These are phyloP conservation scores for Spermophilus dauricus DNA, from an alignment of 2,113 vertebrate genomes.

Conservation along the genomic window DNA sequence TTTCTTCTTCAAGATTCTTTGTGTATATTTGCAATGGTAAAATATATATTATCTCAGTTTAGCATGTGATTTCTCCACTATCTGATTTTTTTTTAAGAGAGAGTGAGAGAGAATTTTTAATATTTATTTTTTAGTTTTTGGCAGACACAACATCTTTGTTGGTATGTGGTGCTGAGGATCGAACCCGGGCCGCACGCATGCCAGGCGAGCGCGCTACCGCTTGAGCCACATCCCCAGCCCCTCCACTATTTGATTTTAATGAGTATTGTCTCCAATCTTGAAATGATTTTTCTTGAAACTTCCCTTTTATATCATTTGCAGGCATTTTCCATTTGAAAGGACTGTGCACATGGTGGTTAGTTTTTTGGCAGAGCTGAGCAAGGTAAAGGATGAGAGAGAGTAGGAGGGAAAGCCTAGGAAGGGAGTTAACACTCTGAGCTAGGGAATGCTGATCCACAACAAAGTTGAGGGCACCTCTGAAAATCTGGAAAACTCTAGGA, in stretches of 20 bases:
- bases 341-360: background rate
- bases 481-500: background rate
- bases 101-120: no score
- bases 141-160: no score
- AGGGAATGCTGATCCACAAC: background rate
- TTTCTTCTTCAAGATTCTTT: constrained; percentile 33
- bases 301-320: background rate
- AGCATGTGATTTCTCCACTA: background rate
- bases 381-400: background rate
- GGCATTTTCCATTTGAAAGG: background rate
- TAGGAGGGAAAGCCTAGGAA: background rate
- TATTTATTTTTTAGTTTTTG: no score
- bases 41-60: background rate
- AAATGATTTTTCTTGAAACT: constrained; percentile 1
- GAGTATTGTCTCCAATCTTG: background rate
- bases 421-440: background rate
- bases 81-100: background rate
- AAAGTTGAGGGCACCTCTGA: background rate
- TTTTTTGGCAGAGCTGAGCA: background rate
- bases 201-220: no score
- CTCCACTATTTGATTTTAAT: constrained; percentile 4
- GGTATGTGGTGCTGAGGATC: no score
- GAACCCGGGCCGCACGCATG: no score
- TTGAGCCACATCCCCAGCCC: no score
- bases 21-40: background rate